Evolutionary conservation across 2,113 vertebrate genomes (phyloP), one percentile per base, ranked within the genome.

Genomic region (Sporophila hypoxantha): DNA sequence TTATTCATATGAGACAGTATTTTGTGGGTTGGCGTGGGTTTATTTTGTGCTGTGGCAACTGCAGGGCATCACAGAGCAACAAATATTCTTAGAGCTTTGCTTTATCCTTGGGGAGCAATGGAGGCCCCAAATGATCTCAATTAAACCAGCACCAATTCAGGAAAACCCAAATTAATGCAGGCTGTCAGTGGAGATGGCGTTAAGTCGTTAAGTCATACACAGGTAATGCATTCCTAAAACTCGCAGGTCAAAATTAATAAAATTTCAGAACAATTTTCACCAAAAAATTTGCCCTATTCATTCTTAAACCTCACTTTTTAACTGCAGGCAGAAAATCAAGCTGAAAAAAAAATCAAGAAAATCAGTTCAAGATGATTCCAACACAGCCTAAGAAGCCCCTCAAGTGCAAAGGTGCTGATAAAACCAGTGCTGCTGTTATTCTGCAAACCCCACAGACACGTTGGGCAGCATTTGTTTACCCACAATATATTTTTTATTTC

Each of bases 401-500:
- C 11, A 27, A 39, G 32, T n/a, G 21, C 57, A 71, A 36, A 52
- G 13, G 22, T 62, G 64, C 20, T 64, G 81, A 55, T 82, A 66
- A 77, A 87, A 85, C 39, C 87, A 92, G 37, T 8, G 42, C 8
- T 53, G 8, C 41, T 65, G 50, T 44, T 50, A 39, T 14, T 29
- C 56, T 92, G 68, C 47, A 70, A 79, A 47, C 36, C 59, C 5
- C 29, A 65, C 13, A 25, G 52, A 73, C 5, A 26, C 19, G 25
- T 89, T 49, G 22, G 76, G 69, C 65, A 83, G 36, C 22, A 30
- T 56, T 27, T 74, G 8, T 46, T 87, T 37, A 34, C 65, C 68
- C 69, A 76, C 17, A 65, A 41, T 19, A 10, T 17, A 39, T 59
- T 92, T 91, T 47, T 88, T 21, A n/a, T 78, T 76, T 91, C 32